Conservation (phyloP, 2,888 invertebrate genomes). For the Dexiosoma caninum region DNA sequence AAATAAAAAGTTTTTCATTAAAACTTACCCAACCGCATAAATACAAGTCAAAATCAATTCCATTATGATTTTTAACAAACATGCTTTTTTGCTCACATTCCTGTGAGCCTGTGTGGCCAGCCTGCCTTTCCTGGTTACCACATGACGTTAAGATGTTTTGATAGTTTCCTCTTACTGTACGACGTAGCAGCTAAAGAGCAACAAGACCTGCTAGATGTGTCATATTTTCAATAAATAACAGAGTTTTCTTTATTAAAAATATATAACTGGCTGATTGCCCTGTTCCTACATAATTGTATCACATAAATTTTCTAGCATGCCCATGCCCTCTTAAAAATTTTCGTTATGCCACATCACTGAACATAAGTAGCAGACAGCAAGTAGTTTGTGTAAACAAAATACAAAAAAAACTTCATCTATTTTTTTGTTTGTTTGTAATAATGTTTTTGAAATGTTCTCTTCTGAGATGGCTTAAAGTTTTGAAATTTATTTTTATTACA, state of each 20-base stretch:
- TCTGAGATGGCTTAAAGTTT: not conserved
- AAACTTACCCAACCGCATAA: conserved; percentile 66
- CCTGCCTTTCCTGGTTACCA: not conserved
- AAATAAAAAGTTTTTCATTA: conserved; percentile 66
- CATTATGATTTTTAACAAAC: conserved; percentile 38
- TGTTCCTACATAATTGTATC: not conserved
- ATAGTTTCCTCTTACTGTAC: not conserved
- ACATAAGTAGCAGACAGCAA: conserved; percentile 3
- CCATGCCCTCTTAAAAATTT: too few relatives aligned
- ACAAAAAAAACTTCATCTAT: too few relatives aligned
- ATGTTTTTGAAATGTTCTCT: not conserved
- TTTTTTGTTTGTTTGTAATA: not conserved
- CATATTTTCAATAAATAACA: not conserved
- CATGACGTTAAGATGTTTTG: not conserved
- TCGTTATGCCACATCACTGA: conserved; percentile 6
- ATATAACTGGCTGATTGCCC: not conserved
- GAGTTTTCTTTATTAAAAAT: not conserved
- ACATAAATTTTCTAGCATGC: not conserved
- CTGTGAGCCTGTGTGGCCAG: not conserved
- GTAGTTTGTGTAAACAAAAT: not conserved
- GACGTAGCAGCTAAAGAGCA: not conserved
- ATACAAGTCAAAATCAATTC: conserved; percentile 66
- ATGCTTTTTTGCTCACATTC: not conserved
- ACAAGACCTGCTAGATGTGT: not conserved
- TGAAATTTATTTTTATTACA: not conserved